Percentiles rank a stretch among this genome's conserved stretches.
phyloP scores from a whole-genome alignment of 2,797 vertebrate species.

The Percopsis omiscomaycus region DNA sequence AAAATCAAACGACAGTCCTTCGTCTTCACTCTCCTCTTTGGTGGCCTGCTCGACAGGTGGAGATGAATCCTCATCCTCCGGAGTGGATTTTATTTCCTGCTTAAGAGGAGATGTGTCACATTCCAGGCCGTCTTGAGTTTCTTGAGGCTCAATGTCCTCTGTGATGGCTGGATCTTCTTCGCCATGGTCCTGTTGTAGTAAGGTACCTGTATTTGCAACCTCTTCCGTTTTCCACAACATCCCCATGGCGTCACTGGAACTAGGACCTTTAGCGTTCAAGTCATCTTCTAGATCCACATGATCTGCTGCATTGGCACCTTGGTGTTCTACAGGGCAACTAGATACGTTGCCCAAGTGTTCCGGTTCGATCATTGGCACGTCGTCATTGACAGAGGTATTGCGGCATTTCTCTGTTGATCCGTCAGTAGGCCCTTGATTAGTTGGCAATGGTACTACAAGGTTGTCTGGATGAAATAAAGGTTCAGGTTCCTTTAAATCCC shows the following conservation, averaged over 20 bases:
- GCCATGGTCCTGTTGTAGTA: constrained; percentile 5
- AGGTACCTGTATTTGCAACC: neutral
- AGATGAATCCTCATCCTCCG: constrained; percentile 17
- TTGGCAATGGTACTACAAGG: neutral
- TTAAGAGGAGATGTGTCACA: neutral
- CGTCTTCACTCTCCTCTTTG: constrained; percentile 45
- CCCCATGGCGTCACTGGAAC: neutral
- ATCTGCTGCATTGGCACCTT: constrained; percentile 1
- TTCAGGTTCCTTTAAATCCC: constrained; percentile 8
- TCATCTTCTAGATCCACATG: constrained; percentile 10
- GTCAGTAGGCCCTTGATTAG: neutral
- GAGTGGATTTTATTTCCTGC: constrained; percentile 5
- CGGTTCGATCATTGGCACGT: neutral
- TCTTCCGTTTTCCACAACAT: neutral
- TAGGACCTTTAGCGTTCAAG: neutral
- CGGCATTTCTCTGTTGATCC: neutral
- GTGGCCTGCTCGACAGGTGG: constrained; percentile 8
- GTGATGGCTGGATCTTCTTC: neutral
- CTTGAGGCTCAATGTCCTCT: constrained; percentile 19
- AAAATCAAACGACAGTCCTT: constrained; percentile 67
- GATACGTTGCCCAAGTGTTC: constrained; percentile 2
- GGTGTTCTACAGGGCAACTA: constrained; percentile 5
- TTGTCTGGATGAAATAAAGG: constrained; percentile 6
- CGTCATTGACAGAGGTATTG: constrained; percentile 5
- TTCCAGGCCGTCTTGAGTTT: constrained; percentile 3